Base-by-base conservation (phyloP, 2,888 invertebrate genomes). In the Stenodera caucasica region DNA sequence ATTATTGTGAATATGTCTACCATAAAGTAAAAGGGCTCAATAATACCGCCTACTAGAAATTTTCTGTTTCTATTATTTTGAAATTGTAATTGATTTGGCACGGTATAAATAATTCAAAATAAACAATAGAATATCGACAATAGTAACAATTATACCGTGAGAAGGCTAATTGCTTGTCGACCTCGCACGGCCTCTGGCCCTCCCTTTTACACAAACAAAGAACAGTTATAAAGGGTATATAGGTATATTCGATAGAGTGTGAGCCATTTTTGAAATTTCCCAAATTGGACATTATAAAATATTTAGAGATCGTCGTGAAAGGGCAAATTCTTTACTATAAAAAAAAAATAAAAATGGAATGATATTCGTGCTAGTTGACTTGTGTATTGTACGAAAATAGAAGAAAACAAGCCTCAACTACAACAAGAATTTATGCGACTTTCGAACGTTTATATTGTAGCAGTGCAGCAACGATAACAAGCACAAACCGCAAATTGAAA, bases 401-500 rank as follows among this genome's bases (percentile, higher is more conserved):
- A 26, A 4, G 30, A 7, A 23, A 37, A 40, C 26, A 21, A n/a
- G n/a, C n/a, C n/a, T n/a, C n/a, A 12, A 26, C 11, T 55, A 53
- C 49, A 71, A 74, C 71, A 62, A 72, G 74, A 72, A 75, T 76
- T 76, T 75, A 75, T 74, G 66, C 64, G 64, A 64, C 57, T 67
- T 64, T 57, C 62, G 56, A 58, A 58, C 61, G 67, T 69, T 71
- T 74, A 73, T 75, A 76, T 75, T 74, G 35, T n/a, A n/a, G 73
- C 73, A 67, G 64, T 70, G 68, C 69, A 68, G 65, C 45, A 18
- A 11, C 58, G 61, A 68, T 72, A 72, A 72, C 71, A 68, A 70
- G 70, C 70, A 63, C 62, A 62, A 66, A 67, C 75, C 75, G 67
- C 75, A 76, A 75, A 76, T 76, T 76, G 75, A 76, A 76, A 77